phyloP scores from a whole-genome alignment of 2,888 invertebrate species.

The Thymelicus acteon region DNA sequence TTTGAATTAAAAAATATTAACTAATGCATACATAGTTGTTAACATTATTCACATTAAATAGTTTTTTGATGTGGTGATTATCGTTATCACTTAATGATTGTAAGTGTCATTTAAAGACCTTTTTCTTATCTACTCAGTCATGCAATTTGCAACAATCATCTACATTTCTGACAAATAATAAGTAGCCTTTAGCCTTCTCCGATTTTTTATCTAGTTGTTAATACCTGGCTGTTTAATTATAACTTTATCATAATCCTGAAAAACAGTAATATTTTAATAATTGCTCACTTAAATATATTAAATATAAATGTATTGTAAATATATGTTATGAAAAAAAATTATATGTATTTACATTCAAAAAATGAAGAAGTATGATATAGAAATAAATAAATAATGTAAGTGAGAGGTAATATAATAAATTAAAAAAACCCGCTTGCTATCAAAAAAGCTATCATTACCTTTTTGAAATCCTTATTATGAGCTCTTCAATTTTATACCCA shows the following conservation, averaged over 20 bases:
- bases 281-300: no score
- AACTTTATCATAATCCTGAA: conserved; percentile 8
- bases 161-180: not conserved
- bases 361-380: no score
- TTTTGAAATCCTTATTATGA: no score
- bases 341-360: no score
- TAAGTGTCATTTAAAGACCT: conserved; percentile 4
- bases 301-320: no score
- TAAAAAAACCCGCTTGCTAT: no score
- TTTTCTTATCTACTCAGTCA: conserved; percentile 3
- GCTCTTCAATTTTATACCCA: no score
- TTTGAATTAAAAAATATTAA: no score
- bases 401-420: no score
- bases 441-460: no score
- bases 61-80: not conserved
- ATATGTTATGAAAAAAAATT: no score
- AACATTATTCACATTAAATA: not conserved
- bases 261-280: not conserved
- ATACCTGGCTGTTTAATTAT: conserved; percentile 2
- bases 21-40: not conserved
- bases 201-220: not conserved
- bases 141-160: conserved; percentile 5
- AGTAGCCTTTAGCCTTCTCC: not conserved
- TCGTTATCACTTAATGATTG: conserved; percentile 2
- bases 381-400: no score